Evolutionary conservation across 2,888 invertebrate genomes (phyloP).

Genomic region (Salpingus planirostris): DNA sequence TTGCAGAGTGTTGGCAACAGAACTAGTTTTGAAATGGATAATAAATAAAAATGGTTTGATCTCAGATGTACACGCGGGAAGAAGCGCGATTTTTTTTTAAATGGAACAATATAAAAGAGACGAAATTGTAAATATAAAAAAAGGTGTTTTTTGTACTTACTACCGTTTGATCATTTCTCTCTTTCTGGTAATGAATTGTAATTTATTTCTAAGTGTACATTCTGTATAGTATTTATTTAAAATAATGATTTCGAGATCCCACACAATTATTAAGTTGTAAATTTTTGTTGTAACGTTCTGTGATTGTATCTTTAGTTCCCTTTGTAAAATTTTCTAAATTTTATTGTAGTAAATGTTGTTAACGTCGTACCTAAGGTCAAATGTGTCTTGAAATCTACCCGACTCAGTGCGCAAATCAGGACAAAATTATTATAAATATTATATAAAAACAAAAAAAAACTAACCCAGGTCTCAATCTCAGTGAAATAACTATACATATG

Average conservation of each 20-base stretch:
- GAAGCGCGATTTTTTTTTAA: too few relatives aligned
- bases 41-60: constrained; percentile 28
- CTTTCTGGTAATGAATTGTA: too few relatives aligned
- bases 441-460: constrained; percentile 16
- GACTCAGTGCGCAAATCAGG: constrained; percentile 35
- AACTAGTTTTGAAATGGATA: too few relatives aligned
- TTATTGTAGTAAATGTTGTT: constrained; percentile 26
- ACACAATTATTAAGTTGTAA: constrained; percentile 24
- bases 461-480: constrained; percentile 28
- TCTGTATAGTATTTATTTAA: constrained; percentile 42
- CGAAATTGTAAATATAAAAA: constrained; percentile 19
- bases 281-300: constrained; percentile 35
- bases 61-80: constrained; percentile 36
- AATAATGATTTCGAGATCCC: constrained; percentile 25
- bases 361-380: constrained; percentile 36
- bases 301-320: constrained; percentile 35
- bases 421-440: constrained; percentile 22
- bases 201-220: constrained; percentile 35
- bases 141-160: constrained; percentile 25
- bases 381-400: constrained; percentile 31
- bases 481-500: constrained; percentile 22
- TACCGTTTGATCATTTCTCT: constrained; percentile 11
- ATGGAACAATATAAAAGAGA: constrained; percentile 7
- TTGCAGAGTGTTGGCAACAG: constrained; percentile 17
- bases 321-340: constrained; percentile 30